Base-by-base conservation (phyloP, 2,888 invertebrate species). In the Hemaris fuciformis region DNA sequence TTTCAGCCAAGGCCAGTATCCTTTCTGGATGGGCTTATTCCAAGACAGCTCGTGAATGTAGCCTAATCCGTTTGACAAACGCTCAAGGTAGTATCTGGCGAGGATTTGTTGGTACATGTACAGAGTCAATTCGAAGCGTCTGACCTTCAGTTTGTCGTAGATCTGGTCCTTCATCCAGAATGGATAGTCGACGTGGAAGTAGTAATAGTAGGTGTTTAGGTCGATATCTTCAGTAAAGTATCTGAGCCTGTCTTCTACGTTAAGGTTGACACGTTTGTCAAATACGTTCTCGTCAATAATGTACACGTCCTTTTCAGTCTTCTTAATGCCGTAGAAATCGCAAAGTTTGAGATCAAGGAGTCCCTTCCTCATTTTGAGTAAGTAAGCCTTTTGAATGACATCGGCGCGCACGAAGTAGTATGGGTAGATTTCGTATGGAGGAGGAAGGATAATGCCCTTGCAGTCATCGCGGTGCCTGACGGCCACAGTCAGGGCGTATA, bases 191-290 rank as follows among this genome's bases (percentile, higher is more conserved):
- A 93, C 79, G 68, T 94, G 93, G 91, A 93, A 93, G 82, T 93
- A 94, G 81, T 93, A 94, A 79, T 95, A 94, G 80, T 93, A 95
- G 4, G 92, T 86, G 82, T 94, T 95, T 7, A 95, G 86, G 63
- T 93, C 95, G 69, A 95, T 93, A 72, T 95, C 95, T 79, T 95
- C 95, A 13, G 94, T 94, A 82, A 95, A 95, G 80, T 95, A 95
- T 64, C 94, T 92, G 22, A 95, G 84, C 58, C 83, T 91, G 76
- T 94, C 93, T 70, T 95, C 94, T 1, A 88, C 84, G 71, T 93
- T 93, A 46, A 93, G 83, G 67, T 89, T 86, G 15, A 84, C 93
- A 73, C 93, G 93, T 77, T 72, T 86, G 78, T 93, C 95, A 62
- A 94, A 94, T 73, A 95, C 93, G 82, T 96, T 96, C 41, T 95